Base-by-base conservation (phyloP, 2,797 vertebrate genomes). In the Xyrichtys novacula region DNA sequence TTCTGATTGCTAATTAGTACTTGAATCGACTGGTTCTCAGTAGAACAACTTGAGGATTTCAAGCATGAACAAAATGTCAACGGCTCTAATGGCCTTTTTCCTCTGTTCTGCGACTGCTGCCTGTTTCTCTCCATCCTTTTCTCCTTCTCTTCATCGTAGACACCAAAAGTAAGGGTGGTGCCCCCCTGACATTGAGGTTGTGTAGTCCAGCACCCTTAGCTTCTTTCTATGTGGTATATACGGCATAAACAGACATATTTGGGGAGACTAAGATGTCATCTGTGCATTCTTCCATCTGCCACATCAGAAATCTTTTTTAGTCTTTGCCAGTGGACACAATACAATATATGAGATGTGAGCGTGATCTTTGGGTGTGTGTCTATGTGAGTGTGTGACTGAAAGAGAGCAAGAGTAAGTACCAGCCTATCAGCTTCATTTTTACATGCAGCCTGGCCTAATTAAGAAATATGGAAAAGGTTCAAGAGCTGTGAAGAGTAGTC, bases 381-480 rank as follows among this genome's bases (percentile, higher is more conserved):
- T 16, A 26, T 50, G 61, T 28, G 16, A 20, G 47, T 25, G 16
- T 39, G 19, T 14, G 49, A 11, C 29, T 40, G 44, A 65, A 44
- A 36, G 50, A 55, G 59, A 67, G 66, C 22, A 46, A 20, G 57
- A 61, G 49, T 63, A 69, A 63, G 74, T 88, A 83, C 76, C 57
- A 58, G 44, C 80, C 78, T 69, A 76, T 88, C 76, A 71, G 62
- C 78, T 86, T 69, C 69, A 77, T 78, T 88, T 86, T 86, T 84
- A 91, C 88, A 92, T 86, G 77, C 55, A 74, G 76, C 82, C 87
- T 85, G 82, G 83, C 90, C 92, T 95, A 94, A 95, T 95, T 95
- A 94, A 94, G 93, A 91, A 92, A 93, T 93, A 86, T 87, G 86
- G 83, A 91, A 91, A 90, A 89, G 91, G 92, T 93, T 91, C 88